These are phyloP conservation scores for Hypomecis punctinalis DNA, from an alignment of 2,888 invertebrate genomes.

Conservation along the genomic window DNA sequence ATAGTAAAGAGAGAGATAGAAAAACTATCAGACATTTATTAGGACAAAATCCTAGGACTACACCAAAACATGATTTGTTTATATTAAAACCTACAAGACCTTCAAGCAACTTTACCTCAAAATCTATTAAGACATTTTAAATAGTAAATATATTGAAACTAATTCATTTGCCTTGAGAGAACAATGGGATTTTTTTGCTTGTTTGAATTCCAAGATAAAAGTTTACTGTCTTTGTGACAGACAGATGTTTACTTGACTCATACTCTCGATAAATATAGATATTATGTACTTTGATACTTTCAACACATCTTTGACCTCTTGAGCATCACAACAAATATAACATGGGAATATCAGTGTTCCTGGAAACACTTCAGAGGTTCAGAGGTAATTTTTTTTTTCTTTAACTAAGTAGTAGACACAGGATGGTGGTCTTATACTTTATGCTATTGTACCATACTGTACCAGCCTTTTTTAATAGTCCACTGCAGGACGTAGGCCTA, in stretches of 20 bases:
- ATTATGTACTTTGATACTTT: not conserved
- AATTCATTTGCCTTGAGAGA: conserved; percentile 16
- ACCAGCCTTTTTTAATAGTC: too few species aligned
- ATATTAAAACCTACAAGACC: not conserved
- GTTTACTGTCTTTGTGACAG: conserved; percentile 14
- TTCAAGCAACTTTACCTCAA: not conserved
- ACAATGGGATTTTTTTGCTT: conserved; percentile 21
- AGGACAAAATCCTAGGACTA: not conserved
- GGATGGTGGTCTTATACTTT: too few species aligned
- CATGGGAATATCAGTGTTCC: too few species aligned
- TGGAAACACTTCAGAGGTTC: too few species aligned
- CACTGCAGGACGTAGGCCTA: too few species aligned
- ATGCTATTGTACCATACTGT: too few species aligned
- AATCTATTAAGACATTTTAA: conserved; percentile 11
- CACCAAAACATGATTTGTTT: not conserved
- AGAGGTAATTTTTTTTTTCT: too few species aligned
- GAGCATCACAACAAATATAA: too few species aligned
- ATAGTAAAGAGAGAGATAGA: too few species aligned
- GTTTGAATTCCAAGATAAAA: conserved; percentile 23
- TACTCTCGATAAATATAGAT: conserved; percentile 8
- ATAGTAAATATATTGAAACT: conserved; percentile 18
- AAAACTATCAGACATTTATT: too few species aligned
- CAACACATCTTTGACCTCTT: too few species aligned
- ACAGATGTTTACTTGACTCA: conserved; percentile 22
- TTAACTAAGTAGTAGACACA: too few species aligned